Conservation (phyloP, 2,888 invertebrate genomes). For the Drosophila nr. fundita region DNA sequence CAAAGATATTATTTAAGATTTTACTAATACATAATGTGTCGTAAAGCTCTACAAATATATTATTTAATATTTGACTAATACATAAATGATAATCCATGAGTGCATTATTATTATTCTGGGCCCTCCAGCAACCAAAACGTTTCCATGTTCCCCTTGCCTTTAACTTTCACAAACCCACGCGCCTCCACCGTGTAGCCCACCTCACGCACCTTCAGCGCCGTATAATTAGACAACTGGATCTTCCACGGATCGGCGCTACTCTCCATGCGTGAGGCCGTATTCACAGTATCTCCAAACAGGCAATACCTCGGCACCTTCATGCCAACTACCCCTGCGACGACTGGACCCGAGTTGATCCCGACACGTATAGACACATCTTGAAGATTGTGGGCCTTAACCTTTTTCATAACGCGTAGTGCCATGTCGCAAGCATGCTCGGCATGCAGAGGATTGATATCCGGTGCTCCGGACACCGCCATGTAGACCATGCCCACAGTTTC, state of each 20-base stretch:
- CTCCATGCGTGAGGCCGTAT: slow-evolving; percentile 96
- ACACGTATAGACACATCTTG: slow-evolving; percentile 87
- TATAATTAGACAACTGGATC: slow-evolving; percentile 91
- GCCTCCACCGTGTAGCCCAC: slow-evolving; percentile 89
- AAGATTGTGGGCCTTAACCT: slow-evolving; percentile 88
- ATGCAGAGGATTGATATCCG: slow-evolving; percentile 90
- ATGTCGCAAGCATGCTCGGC: slow-evolving; percentile 92
- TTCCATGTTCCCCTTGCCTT: slow-evolving; percentile 96
- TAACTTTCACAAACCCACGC: slow-evolving; percentile 91
- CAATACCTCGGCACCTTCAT: slow-evolving; percentile 94
- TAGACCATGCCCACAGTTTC: slow-evolving; percentile 97
- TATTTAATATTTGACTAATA: slow-evolving; percentile 11
- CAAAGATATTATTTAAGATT: slow-evolving; percentile 9
- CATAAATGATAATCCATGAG: background rate
- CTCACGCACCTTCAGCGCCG: slow-evolving; percentile 88
- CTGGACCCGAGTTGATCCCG: slow-evolving; percentile 94
- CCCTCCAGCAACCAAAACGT: slow-evolving; percentile 91
- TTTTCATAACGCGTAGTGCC: slow-evolving; percentile 90
- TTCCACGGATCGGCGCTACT: slow-evolving; percentile 88
- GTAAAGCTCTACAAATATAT: slow-evolving; percentile 1
- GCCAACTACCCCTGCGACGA: slow-evolving; percentile 95
- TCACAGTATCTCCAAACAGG: slow-evolving; percentile 95
- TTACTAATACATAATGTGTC: background rate
- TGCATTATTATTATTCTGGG: slow-evolving; percentile 68
- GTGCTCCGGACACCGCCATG: slow-evolving; percentile 96